Evolutionary conservation across 2,888 invertebrate species (phyloP), one percentile per base, ranked within the genome.

Genomic region (Tenthredo notha): DNA sequence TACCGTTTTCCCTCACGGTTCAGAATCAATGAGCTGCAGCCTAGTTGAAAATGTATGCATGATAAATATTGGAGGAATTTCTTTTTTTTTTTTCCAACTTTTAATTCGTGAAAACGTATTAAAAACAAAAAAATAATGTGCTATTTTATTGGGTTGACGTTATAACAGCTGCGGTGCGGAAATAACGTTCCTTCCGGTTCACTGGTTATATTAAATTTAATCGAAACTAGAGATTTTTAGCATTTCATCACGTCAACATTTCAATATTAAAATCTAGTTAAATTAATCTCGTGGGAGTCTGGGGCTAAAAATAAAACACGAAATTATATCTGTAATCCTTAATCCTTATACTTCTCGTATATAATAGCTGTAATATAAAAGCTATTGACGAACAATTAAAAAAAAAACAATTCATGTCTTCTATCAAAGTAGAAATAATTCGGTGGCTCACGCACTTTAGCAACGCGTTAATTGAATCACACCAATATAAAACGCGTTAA

Each of bases 101-200:
- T 84, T 58, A 86, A 84, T 87, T 86, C 84, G 86, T 84, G 78
- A 37, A 54, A 54, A 54, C 7, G n/a, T 54, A n/a, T 7, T 37
- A 29, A 21, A 74, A 43, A 21, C 18, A 43, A 33, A 43, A 43
- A 43, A 43, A 43, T 72, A 21, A 67, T 61, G 61, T 10, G 61
- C 61, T 40, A 54, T 54, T 80, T 61, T 61, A 67, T 67, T 47
- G 33, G 37, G 47, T 29, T 67, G 47, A 67, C 29, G 47, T 83
- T 83, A 83, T 47, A 65, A 40, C 47, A 67, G 82, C 82, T 67
- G 67, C 29, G 82, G 67, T 43, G 67, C 47, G 65, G 67, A 67
- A 83, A 83, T 83, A 65, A 67, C 67, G 47, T 67, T 50, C 82
- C 37, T 83, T 43, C 43, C 82, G 47, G 47, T 37, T 67, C 82